Evolutionary conservation across 2,797 vertebrate genomes (phyloP), one percentile per base, ranked within the genome.

Genomic region (Protosalanx chinensis): DNA sequence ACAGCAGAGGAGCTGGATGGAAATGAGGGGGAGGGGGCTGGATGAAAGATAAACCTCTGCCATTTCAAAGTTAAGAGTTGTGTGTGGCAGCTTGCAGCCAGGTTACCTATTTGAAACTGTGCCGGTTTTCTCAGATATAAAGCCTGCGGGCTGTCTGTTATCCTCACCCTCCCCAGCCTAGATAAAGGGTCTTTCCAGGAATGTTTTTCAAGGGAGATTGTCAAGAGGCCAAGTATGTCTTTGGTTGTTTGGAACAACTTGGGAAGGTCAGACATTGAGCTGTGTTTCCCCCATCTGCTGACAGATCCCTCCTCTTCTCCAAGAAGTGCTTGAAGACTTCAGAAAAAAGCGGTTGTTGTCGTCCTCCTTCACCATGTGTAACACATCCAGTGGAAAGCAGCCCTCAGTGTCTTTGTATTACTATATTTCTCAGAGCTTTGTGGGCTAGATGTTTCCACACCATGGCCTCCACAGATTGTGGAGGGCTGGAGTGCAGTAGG

Each of bases 161-260:
- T 27, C 59, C 30, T 2, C 59, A 23, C 5, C 46, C 49, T 49
- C 64, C 4, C 41, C 72, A 1, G 41, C 35, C 68, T 27, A 23
- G 4, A n/a, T 16, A 27, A 80, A 58, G 18, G 60, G 60, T 53
- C 69, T 60, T 7, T 23, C 57, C 37, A 13, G 7, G 64, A 68
- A 33, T 64, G 72, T 79, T 81, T 78, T 71, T 62, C 68, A 75
- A 30, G 56, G 76, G 63, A 68, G 72, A 79, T 73, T 81, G 74
- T 69, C 68, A 35, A 70, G 75, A 72, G 73, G 74, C 76, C 53
- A 74, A 56, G 16, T 30, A 20, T 56, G 30, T 64, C 64, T 70
- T 35, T 53, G 7, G 8, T 23, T 30, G 69, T 56, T 63, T 27
- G 69, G 69, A 49, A 58, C 13, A 3, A 5, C 67, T 58, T 10